phyloP scores from a whole-genome alignment of 2,888 invertebrate genomes.

The Amblyjoppa proteus region DNA sequence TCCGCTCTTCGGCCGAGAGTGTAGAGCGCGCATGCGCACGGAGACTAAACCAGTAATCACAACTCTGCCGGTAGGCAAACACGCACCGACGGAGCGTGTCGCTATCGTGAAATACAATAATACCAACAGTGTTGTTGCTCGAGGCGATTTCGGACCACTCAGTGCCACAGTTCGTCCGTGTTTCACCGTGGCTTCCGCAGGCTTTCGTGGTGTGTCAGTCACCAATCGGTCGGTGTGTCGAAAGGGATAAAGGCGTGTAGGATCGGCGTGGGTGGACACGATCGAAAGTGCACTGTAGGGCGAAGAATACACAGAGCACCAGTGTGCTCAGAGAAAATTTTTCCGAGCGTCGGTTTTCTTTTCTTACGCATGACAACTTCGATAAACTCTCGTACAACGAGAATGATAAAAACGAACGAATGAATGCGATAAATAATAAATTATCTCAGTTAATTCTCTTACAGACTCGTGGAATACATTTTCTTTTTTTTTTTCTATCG shows the following conservation, averaged over 20 bases:
- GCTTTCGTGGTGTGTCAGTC: constrained; percentile 13
- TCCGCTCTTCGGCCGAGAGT: too few species aligned
- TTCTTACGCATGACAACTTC: background rate
- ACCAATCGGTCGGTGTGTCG: constrained; percentile 6
- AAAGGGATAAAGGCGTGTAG: constrained; percentile 14
- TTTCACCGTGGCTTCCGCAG: too few species aligned
- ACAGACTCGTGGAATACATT: background rate
- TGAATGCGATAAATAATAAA: background rate
- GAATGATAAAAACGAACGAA: background rate
- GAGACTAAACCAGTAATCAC: too few species aligned
- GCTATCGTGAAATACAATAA: too few species aligned
- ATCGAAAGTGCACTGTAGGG: constrained; percentile 7
- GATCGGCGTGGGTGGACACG: constrained; percentile 7
- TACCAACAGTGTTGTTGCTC: too few species aligned
- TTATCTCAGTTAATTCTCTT: background rate
- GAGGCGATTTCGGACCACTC: too few species aligned
- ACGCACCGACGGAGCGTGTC: too few species aligned
- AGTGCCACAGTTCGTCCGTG: too few species aligned
- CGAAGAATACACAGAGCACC: background rate
- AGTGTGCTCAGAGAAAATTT: background rate
- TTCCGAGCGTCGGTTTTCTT: background rate
- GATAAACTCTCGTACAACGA: background rate
- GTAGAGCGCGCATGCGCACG: too few species aligned
- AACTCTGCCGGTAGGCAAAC: too few species aligned
- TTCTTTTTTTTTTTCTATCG: too few species aligned